Base-by-base conservation (phyloP, 1,140 invertebrate species). In the Cecropterus lyciades region DNA sequence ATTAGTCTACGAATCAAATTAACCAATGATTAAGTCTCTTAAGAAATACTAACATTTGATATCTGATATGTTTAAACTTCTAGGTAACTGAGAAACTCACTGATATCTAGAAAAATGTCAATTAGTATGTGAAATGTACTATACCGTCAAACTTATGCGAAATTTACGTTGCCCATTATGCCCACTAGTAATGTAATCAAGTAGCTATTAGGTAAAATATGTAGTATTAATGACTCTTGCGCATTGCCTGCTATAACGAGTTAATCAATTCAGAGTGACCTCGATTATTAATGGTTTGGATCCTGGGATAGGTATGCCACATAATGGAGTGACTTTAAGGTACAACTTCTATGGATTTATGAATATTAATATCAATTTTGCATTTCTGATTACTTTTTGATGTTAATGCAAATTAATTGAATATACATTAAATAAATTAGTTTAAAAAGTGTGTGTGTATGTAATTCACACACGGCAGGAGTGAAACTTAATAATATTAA, bases 231-330 rank as follows among this genome's bases (percentile, higher is more conserved):
- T 62, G 57, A 49, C 33, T 45, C 57, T 15, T 37, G 43, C 51
- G 40, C 13, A 52, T 14, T 13, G 16, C 11, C 37, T 45, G 10
- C 49, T 13, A 11, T 37, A 62, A 62, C 57, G 17, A 62, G 45
- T 49, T 49, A 60, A 60, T 60, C 57, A 60, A 60, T 60, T 60
- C 24, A 14, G 16, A 48, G 1, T 48, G 57, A 37, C 56, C 56
- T 20, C 56, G 24, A 48, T 48, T 57, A 17, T 59, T 48, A 59
- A 59, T 59, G 55, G 24, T 24, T 27, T 15, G 46, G 11, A 7
- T 30, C 49, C 49, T 52, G 49, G 49, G n/a, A 6, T 30, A 30
- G 33, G 33, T 37, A 52, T 33, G 49, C 49, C 13, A 52, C 49
- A 33, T 52, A 6, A 14, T 14, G n/a, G n/a, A 43, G 13, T 43